These are phyloP conservation scores for Zaprionus tsacasi DNA, from an alignment of 1,140 invertebrate genomes.

Conservation along the genomic window DNA sequence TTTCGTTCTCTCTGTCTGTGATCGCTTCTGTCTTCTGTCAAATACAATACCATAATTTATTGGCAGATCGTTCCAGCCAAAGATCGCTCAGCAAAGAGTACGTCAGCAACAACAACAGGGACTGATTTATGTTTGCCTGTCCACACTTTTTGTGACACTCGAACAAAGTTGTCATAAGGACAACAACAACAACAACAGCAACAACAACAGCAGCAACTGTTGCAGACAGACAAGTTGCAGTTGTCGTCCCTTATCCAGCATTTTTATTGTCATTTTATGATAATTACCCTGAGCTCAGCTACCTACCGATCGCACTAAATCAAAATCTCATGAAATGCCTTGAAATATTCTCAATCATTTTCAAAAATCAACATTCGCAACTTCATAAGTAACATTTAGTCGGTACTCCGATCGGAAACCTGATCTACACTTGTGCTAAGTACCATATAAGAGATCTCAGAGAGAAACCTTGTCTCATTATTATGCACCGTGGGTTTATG, in stretches of 20 bases:
- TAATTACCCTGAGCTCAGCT: conserved; percentile 41
- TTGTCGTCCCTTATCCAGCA: conserved; percentile 61
- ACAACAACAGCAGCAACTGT: conserved; percentile 34
- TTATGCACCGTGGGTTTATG: conserved; percentile 26
- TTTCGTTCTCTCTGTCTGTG: background rate
- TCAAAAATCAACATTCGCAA: conserved; percentile 16
- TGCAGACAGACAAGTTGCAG: conserved; percentile 27
- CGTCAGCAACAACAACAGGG: conserved; percentile 53
- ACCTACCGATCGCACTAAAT: conserved; percentile 19
- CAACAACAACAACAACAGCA: conserved; percentile 40
- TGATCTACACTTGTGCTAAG: background rate
- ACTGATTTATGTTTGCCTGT: conserved; percentile 69
- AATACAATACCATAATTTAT: conserved; percentile 76
- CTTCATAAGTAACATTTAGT: background rate
- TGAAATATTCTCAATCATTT: conserved; percentile 23
- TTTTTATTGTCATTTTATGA: conserved; percentile 76
- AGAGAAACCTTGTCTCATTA: conserved; percentile 32
- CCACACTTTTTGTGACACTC: conserved; percentile 68
- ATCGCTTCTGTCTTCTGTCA: conserved; percentile 70
- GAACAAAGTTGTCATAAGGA: conserved; percentile 79
- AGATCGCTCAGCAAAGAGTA: conserved; percentile 51
- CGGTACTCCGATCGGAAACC: background rate
- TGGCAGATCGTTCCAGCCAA: conserved; percentile 64
- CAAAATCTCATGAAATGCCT: conserved; percentile 4
- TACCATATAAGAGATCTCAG: no score